Evolutionary conservation across 2,113 vertebrate species (phyloP), one percentile per base, ranked within the genome.

Genomic region (Rhombomys opimus): DNA sequence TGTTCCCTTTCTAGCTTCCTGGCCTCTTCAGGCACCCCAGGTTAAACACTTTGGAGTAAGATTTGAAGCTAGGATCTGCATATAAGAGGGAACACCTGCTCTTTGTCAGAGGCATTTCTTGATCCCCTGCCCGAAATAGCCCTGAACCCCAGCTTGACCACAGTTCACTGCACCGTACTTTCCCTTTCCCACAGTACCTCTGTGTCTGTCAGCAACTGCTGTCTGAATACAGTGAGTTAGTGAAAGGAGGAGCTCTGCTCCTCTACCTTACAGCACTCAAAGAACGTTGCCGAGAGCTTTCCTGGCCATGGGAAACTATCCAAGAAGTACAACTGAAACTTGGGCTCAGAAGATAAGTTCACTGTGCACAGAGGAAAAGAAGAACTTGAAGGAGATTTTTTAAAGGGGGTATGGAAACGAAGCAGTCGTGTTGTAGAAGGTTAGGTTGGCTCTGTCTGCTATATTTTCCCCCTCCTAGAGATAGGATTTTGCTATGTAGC

Each of bases 261-360:
- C 57, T 63, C 30, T 67, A 41, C 46, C 46, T 73, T 93, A 0
- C 17, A 3, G 23, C 18, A 12, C 20, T 59, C 59, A 25, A 67
- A 67, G 38, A 67, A 90, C 11, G 65, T 90, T 52, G 1, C 27
- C n/a, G 14, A 95, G 65, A 32, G 41, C 30, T 76, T 59, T 94
- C 11, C 41, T 59, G 68, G 65, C n/a, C 57, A 93, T 93, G 98
- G 99, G 88, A 84, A 88, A 25, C 14, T 67, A 77, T 81, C n/a
- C n/a, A 87, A 75, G 82, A 95, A 12, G 23, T 20, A 17, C 23
- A 70, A 14, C 68, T 81, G 93, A 92, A 27, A 15, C 38, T 80
- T 80, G 30, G 38, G 38, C 7, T 89, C 72, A 70, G 63, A 72
- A 89, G 27, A 91, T 92, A 18, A 87, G 65, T 81, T 89, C 1